Base-by-base conservation (phyloP, 1,140 invertebrate species). In the Linepithema humile region DNA sequence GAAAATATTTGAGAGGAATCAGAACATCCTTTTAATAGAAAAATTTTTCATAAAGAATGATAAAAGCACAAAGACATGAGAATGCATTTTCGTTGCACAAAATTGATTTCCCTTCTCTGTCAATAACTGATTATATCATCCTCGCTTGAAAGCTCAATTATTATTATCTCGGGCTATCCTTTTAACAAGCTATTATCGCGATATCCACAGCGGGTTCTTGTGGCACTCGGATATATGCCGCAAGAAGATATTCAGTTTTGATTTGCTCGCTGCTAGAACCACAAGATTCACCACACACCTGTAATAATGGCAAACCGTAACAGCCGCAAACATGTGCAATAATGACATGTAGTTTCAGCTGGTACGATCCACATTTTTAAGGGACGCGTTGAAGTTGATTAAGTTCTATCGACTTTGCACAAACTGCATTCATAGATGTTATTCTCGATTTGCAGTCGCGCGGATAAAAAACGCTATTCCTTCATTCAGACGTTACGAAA, bases 281-380 rank as follows among this genome's bases (percentile, higher is more conserved):
- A 10, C 74, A 77, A 74, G 73, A 82, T 82, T 82, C 53, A 23
- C 74, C 67, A 59, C 80, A 65, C 83, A 74, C 74, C 75, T 60
- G 67, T 74, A 73, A 87, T 69, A 38, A 77, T n/a, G 75, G 83
- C 64, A 72, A 74, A 48, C 83, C 83, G 43, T 85, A 82, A 85
- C 48, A 69, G 57, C 83, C 74, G 43, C 82, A 48, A 65, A 85
- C 43, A 85, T 32, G 53, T 72, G 32, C 43, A 69, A 85, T 88
- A 70, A 82, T 55, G 77, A 88, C 55, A 73, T 87, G 43, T 70
- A 77, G n/a, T 48, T 72, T 23, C 70, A 5, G 17, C 20, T 32
- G 48, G 69, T 50, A 20, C 15, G 35, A 12, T 20, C 12, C 7
- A 20, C 20, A 32, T 15, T 12, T 50, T 69, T 40, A 12, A 6